These are phyloP conservation scores for Eptesicus fuscus DNA, from an alignment of 2,113 vertebrate species.

Conservation along the genomic window DNA sequence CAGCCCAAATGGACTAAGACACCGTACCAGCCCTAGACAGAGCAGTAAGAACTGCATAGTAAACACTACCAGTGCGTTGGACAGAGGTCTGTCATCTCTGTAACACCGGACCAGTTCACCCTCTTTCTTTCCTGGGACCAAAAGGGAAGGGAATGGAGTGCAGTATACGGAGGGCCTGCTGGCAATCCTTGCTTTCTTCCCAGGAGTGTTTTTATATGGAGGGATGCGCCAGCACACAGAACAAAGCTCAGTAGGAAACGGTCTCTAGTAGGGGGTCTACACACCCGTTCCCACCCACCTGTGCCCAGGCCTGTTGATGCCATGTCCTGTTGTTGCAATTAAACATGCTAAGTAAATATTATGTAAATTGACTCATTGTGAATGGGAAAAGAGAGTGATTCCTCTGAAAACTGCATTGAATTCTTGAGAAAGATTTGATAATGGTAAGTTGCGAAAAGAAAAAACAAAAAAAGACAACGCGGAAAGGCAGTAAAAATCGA, in stretches of 20 bases:
- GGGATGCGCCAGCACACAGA: accelerated
- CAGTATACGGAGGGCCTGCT: not conserved
- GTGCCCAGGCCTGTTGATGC: not conserved
- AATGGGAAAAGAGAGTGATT: not conserved
- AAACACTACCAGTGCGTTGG: not conserved
- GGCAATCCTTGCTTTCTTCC: too few relatives aligned
- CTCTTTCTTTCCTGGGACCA: not conserved
- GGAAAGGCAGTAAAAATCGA: not conserved
- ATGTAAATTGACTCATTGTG: not conserved
- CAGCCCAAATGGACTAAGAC: not conserved
- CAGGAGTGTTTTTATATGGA: not conserved
- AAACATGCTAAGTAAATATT: not conserved
- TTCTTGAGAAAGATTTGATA: not conserved
- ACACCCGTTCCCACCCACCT: accelerated
- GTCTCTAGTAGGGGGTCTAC: accelerated
- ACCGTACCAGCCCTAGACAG: not conserved
- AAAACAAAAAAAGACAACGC: not conserved
- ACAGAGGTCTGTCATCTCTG: not conserved
- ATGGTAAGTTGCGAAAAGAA: not conserved
- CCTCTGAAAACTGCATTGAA: not conserved
- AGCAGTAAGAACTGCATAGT: not conserved
- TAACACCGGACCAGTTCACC: not conserved
- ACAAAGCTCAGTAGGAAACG: not conserved
- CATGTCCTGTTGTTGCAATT: not conserved
- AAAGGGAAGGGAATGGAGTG: too few relatives aligned